phyloP scores from a whole-genome alignment of 2,113 vertebrate species.

The Morone saxatilis region DNA sequence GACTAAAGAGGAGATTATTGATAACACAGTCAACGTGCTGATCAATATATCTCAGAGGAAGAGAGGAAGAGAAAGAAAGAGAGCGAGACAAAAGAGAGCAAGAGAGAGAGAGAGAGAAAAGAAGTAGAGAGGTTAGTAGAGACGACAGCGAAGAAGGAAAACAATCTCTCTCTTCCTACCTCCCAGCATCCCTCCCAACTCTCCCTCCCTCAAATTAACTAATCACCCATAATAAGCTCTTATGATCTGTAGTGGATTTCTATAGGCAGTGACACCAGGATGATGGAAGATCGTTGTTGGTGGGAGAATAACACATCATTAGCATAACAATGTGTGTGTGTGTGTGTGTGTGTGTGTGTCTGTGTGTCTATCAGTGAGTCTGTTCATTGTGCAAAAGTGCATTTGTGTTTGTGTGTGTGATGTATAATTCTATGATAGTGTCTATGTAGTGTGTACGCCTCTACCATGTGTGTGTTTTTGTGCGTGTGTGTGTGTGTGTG shows the following conservation, averaged over 20 bases:
- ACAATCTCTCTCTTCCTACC: constrained; percentile 67
- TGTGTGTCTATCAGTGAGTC: constrained; percentile 23
- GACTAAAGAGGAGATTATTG: constrained; percentile 83
- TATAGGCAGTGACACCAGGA: constrained; percentile 88
- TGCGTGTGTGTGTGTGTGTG: constrained; percentile 29
- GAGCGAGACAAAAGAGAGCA: constrained; percentile 10
- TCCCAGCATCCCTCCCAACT: constrained; percentile 61
- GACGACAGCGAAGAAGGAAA: constrained; percentile 59
- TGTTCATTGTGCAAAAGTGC: constrained; percentile 57
- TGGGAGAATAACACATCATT: constrained; percentile 90
- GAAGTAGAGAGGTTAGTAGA: constrained; percentile 2
- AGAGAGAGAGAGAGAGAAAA: background rate
- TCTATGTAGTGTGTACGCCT: constrained; percentile 30
- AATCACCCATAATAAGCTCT: constrained; percentile 97
- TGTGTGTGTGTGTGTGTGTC: constrained; percentile 31
- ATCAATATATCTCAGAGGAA: constrained; percentile 71
- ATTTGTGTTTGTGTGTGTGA: constrained; percentile 39
- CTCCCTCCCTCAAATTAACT: constrained; percentile 82
- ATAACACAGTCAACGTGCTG: constrained; percentile 71
- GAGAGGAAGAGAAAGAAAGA: constrained; percentile 42
- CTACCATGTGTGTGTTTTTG: background rate
- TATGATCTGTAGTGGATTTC: constrained; percentile 92
- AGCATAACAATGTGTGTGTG: constrained; percentile 85
- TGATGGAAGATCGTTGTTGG: constrained; percentile 89
- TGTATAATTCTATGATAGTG: constrained; percentile 22